A percentile compares a stretch with the other conserved stretches of the same genome.
phyloP scores from a whole-genome alignment of 2,888 invertebrate species.

The Buathra laborator region DNA sequence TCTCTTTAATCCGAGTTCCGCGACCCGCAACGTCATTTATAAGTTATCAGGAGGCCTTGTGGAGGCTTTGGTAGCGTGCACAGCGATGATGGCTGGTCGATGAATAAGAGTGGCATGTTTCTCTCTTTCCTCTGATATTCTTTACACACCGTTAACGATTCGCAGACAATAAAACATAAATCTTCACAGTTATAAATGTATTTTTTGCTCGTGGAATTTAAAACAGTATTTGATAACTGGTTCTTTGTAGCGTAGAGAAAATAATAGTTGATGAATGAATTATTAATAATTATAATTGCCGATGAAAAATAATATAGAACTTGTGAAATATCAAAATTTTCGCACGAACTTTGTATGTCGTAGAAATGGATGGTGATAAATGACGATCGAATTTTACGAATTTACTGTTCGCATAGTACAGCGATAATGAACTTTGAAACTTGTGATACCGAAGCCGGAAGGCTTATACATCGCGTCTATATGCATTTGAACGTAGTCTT shows the following conservation, averaged over 20 bases:
- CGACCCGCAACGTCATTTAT: constrained; percentile 67
- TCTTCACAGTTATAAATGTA: background rate
- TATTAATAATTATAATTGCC: no score
- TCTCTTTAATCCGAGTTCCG: constrained; percentile 69
- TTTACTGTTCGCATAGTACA: background rate
- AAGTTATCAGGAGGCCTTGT: constrained; percentile 62
- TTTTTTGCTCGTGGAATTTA: background rate
- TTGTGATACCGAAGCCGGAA: constrained; percentile 9
- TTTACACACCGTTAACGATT: background rate
- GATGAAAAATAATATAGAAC: no score
- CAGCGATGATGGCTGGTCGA: background rate
- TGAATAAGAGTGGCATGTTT: constrained; percentile 1
- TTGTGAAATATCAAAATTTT: background rate
- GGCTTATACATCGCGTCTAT: constrained; percentile 1
- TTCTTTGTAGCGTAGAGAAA: background rate
- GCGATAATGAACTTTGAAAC: background rate
- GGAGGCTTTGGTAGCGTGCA: constrained; percentile 14
- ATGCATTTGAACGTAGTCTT: background rate
- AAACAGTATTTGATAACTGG: background rate
- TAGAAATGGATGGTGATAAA: background rate
- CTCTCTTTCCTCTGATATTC: constrained; percentile 1
- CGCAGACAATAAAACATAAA: background rate
- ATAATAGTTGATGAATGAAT: background rate
- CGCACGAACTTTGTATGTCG: background rate
- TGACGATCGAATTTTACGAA: background rate